Base-by-base conservation (phyloP, 1,140 invertebrate species). In the Zaprionus taronus region DNA sequence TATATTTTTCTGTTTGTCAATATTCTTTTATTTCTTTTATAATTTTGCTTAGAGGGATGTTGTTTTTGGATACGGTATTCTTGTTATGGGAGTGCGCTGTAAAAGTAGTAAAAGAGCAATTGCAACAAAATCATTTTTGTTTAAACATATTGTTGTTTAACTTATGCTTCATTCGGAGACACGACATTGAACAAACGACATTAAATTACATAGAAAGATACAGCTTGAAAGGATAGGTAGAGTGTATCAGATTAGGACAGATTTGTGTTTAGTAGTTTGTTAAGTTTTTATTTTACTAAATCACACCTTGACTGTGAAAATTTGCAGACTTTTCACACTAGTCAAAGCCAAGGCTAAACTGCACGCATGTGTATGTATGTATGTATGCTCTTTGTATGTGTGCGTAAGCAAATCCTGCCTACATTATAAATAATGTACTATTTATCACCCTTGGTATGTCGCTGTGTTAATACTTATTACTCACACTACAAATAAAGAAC, bases 71-170 rank as follows among this genome's bases (percentile, higher is more conserved):
- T 72, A 47, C 41, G n/a, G 61, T 60, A 58, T 55, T 55, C 66
- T 78, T 38, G 24, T 26, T 49, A 14, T 57, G 53, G 38, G 56
- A 20, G 20, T 24, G 9, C 75, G 66, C 77, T 79, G 77, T 66
- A 74, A 79, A 79, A 66, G 72, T 63, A 71, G 56, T 57, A 74
- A 79, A 73, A 55, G 44, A 49, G 75, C 57, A 64, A 62, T 71
- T 41, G 51, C 71, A 61, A 72, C 49, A 67, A 65, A 64, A 53
- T 38, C 22, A 17, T 53, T 55, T 36, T 36, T 62, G 11, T 77
- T 75, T 60, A 53, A 41, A 68, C 36, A 69, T 61, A 22, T 53
- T 47, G 24, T 65, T 15, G 24, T 60, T 57, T 53, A 26, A 56
- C 41, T 53, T 41, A 47, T 49, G 64, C 9, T 53, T 69, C 26